phyloP scores from a whole-genome alignment of 2,797 vertebrate genomes.

The Varecia variegata region DNA sequence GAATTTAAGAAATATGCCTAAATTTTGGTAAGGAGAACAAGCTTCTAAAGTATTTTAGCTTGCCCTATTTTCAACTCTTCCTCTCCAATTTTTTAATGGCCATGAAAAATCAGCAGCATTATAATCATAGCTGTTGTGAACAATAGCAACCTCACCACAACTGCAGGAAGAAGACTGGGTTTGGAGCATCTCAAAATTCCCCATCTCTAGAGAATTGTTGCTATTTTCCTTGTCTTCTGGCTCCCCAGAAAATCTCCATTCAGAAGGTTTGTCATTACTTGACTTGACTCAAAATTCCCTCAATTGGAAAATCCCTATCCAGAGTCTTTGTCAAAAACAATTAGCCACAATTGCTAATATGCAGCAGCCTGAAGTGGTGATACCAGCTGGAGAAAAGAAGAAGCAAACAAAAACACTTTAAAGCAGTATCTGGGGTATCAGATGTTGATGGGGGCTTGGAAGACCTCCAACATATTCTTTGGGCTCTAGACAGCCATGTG shows the following conservation, averaged over 20 bases:
- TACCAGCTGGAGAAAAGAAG: background rate
- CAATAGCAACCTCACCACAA: background rate
- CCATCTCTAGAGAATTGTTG: background rate
- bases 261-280: background rate
- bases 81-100: background rate
- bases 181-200: background rate
- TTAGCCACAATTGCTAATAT: background rate
- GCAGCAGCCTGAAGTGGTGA: background rate
- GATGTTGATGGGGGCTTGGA: background rate
- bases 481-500: background rate
- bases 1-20: background rate
- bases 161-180: background rate
- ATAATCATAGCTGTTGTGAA: background rate
- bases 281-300: background rate
- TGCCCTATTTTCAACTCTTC: background rate
- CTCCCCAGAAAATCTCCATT: conserved; percentile 18
- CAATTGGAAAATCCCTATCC: background rate
- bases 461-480: background rate
- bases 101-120: background rate
- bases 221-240: background rate
- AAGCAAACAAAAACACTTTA: background rate
- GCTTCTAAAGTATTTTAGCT: background rate
- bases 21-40: background rate
- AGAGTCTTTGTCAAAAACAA: background rate
- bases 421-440: background rate